Base-by-base conservation (phyloP, 2,113 vertebrate species). In the Cyanocitta stelleri region DNA sequence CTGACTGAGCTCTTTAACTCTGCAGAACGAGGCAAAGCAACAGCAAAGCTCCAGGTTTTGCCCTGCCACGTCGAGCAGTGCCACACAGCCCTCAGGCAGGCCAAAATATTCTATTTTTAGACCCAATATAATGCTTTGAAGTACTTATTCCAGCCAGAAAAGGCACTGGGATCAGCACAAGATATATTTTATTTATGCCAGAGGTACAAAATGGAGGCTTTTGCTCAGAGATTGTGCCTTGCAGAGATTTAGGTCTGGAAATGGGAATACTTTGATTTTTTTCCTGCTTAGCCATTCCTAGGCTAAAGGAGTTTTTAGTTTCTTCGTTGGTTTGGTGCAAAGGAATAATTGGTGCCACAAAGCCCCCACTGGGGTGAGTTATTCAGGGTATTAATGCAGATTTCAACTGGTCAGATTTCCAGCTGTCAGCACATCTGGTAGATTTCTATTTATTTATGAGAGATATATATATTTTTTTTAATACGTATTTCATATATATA, bases 141-240 rank as follows among this genome's bases (percentile, higher is more conserved):
- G 55, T 33, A 24, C 74, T 87, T 72, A 56, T 58, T 74, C 21
- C 29, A 44, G 30, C 39, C 77, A 78, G 74, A 32, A 85, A 71
- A 94, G 84, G 61, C 86, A 39, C 58, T 52, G 63, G 49, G 58
- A 43, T 83, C 92, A 92, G 92, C 69, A 74, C 24, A 88, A 77
- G 35, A 19, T 26, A 2, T 9, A 9, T 69, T 93, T 79, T 69
- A 56, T 85, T 73, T 79, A 39, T 76, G 48, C 56, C 68, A 88
- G 56, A 37, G 67, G 8, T 54, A 44, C 17, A 37, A 59, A 80
- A 67, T 37, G 29, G 61, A 75, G 32, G 5, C 3, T 86, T 87
- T 56, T 27, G n/a, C 78, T 75, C 3, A 1, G 46, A 49, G 63
- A 7, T 80, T 29, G 22, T 5, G 48, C 75, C 44, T 73, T 56